phyloP scores from a whole-genome alignment of 2,888 invertebrate genomes.

The Poecilobothrus nobilitatus region DNA sequence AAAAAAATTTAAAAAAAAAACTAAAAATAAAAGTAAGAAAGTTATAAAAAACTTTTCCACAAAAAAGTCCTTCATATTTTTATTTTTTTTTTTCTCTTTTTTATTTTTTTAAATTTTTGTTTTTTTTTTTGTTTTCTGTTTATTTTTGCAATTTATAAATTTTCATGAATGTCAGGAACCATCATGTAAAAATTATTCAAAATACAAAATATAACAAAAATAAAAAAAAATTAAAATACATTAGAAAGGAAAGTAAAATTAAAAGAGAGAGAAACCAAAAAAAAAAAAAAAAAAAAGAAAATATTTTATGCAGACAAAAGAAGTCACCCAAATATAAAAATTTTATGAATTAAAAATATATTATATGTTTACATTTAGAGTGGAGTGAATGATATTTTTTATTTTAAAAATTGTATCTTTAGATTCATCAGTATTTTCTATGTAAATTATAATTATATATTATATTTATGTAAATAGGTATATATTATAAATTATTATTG shows the following conservation, averaged over 20 bases:
- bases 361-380: too few relatives aligned
- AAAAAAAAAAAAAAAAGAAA: not conserved
- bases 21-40: not conserved
- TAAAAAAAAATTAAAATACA: too few relatives aligned
- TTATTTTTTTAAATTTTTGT: too few relatives aligned
- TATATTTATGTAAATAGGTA: too few relatives aligned
- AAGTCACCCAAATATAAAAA: conserved; percentile 4
- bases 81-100: not conserved
- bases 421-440: too few relatives aligned
- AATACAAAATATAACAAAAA: not conserved
- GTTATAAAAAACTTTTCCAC: not conserved
- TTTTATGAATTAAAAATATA: not conserved
- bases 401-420: too few relatives aligned
- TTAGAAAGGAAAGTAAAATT: not conserved
- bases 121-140: too few relatives aligned
- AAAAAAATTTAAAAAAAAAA: not conserved
- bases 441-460: too few relatives aligned
- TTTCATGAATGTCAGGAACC: conserved; percentile 6
- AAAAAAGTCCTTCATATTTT: conserved; percentile 1
- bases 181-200: conserved; percentile 4
- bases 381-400: too few relatives aligned
- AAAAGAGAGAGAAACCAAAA: not conserved
- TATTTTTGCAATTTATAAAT: not conserved
- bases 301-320: not conserved
- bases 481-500: too few relatives aligned